Percentiles rank a stretch among this genome's conserved stretches.
Conservation (phyloP, 1,140 invertebrate genomes). For the Drosophila repletoides region DNA sequence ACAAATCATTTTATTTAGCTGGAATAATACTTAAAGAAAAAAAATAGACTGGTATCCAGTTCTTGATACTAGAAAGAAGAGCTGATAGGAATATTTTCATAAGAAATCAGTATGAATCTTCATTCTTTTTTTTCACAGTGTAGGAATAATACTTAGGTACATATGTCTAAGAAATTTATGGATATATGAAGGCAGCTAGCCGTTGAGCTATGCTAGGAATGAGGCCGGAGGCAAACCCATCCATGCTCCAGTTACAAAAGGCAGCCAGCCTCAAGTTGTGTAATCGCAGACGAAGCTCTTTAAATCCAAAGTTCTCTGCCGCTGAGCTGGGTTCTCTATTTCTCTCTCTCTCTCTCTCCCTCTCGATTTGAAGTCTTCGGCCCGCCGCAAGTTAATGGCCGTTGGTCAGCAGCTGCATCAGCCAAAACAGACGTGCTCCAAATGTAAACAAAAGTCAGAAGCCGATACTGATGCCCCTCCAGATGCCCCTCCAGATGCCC, state of each 20-base stretch:
- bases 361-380: not conserved
- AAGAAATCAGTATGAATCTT: no score
- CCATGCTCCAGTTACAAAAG: constrained; percentile 67
- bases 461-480: not conserved
- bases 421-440: constrained; percentile 75
- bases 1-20: no score
- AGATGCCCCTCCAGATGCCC: not conserved
- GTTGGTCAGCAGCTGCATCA: constrained; percentile 62
- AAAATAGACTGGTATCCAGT: no score
- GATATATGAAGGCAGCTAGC: not conserved
- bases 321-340: not conserved
- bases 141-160: no score
- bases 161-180: not conserved
- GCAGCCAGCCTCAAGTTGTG: constrained; percentile 35
- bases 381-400: constrained; percentile 62
- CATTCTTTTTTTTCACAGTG: no score
- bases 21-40: no score
- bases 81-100: no score
- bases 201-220: constrained; percentile 33
- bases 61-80: no score
- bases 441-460: constrained; percentile 69
- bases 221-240: constrained; percentile 8
- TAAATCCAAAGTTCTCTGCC: not conserved
- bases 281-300: constrained; percentile 43
- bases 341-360: not conserved